phyloP scores from a whole-genome alignment of 2,113 vertebrate species.

The Xyrauchen texanus region DNA sequence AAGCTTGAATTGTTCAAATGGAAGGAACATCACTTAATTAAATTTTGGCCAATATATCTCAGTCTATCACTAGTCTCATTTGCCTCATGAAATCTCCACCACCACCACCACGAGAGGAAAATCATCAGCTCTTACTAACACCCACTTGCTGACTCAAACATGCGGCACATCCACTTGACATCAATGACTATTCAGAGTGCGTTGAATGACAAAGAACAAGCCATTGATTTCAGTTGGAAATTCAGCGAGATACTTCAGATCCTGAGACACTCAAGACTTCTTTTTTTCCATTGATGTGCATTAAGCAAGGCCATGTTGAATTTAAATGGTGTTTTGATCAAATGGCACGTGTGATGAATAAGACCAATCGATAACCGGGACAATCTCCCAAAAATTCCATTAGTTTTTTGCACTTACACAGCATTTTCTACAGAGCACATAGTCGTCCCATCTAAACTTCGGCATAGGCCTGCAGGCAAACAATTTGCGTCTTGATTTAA shows the following conservation, averaged over 20 bases:
- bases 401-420: conserved; percentile 54
- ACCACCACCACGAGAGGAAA: too few species aligned
- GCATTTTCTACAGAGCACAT: conserved; percentile 21
- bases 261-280: conserved; percentile 1
- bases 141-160: too few species aligned
- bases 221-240: conserved; percentile 41
- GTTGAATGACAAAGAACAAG: conserved; percentile 15
- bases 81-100: too few species aligned
- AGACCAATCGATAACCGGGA: conserved; percentile 57
- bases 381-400: conserved; percentile 43
- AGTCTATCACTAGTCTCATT: too few species aligned
- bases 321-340: conserved; percentile 65
- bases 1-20: too few species aligned
- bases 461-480: not conserved
- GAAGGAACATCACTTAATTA: too few species aligned
- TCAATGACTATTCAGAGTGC: not conserved
- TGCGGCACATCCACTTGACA: too few species aligned
- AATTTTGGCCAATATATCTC: too few species aligned
- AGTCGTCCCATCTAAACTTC: not conserved
- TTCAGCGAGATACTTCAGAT: conserved; percentile 2
- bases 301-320: conserved; percentile 55
- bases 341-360: conserved; percentile 57
- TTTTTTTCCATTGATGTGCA: conserved; percentile 25
- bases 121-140: too few species aligned
- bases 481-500: conserved; percentile 13